These are phyloP conservation scores for Atta texana DNA, from an alignment of 1,140 invertebrate species.

Conservation along the genomic window DNA sequence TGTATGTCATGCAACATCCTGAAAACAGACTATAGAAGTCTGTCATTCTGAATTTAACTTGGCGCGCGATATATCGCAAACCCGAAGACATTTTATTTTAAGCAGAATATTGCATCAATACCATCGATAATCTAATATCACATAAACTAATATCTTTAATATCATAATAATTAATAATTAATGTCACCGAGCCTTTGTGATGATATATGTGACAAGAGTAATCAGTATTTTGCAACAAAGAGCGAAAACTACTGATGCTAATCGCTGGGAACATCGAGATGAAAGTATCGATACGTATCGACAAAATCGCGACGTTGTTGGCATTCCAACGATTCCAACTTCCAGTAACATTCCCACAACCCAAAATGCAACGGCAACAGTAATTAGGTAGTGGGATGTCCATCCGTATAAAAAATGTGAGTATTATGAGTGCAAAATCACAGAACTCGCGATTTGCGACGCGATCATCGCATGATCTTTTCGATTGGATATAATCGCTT, in stretches of 20 bases:
- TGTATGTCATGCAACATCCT: too few species aligned
- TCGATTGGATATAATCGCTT: neutral
- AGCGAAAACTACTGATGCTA: neutral
- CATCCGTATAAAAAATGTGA: neutral
- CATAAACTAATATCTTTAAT: neutral
- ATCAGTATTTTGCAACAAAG: neutral
- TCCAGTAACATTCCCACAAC: neutral
- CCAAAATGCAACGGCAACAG: too few species aligned
- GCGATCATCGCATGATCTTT: neutral
- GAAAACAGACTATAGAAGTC: too few species aligned
- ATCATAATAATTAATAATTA: neutral
- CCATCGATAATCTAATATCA: neutral
- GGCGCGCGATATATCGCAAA: slow-evolving; percentile 3
- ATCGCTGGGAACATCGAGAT: slow-evolving; percentile 33
- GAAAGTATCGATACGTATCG: slow-evolving; percentile 51
- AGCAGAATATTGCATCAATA: neutral
- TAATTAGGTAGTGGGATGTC: neutral
- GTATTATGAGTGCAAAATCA: neutral
- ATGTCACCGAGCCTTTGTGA: neutral
- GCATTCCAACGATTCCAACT: neutral
- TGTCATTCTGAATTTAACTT: neutral
- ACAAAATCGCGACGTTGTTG: neutral
- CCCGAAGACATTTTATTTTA: neutral
- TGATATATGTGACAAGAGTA: neutral
- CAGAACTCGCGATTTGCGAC: neutral